A percentile compares a stretch with the other conserved stretches of the same genome.
These are phyloP conservation scores for Gymnocephalus cernua DNA, from an alignment of 2,113 vertebrate species.

Conservation along the genomic window DNA sequence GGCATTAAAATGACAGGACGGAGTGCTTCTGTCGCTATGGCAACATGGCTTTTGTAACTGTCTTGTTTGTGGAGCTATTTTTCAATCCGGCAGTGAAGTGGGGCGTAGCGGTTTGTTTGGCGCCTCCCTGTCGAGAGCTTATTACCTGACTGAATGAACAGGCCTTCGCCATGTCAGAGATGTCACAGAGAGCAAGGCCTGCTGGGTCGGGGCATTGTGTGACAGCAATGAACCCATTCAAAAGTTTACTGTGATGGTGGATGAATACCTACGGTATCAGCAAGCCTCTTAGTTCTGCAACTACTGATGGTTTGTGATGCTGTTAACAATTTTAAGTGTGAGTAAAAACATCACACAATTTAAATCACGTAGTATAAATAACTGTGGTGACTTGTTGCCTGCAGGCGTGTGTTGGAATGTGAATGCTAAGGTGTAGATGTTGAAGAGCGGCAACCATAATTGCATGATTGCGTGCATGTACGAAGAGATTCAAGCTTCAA, in stretches of 20 bases:
- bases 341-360: neutral
- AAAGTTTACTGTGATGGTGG: constrained; percentile 2
- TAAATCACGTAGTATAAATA: neutral
- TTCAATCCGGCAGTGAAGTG: constrained; percentile 51
- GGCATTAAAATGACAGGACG: constrained; percentile 13
- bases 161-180: constrained; percentile 36
- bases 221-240: neutral
- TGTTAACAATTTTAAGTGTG: neutral
- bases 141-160: constrained; percentile 62
- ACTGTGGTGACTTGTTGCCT: neutral
- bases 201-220: neutral
- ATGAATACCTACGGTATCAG: neutral
- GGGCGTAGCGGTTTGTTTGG: constrained; percentile 22
- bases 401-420: neutral
- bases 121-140: constrained; percentile 57
- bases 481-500: neutral
- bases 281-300: neutral
- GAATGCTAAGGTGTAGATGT: neutral
- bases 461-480: neutral
- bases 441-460: neutral
- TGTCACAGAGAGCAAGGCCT: constrained; percentile 42
- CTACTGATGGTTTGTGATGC: neutral
- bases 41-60: constrained; percentile 30
- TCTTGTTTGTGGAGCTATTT: constrained; percentile 50
- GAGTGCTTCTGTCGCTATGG: constrained; percentile 40